Evolutionary conservation across 2,888 invertebrate genomes (phyloP).

Genomic region (Venusia cambrica): DNA sequence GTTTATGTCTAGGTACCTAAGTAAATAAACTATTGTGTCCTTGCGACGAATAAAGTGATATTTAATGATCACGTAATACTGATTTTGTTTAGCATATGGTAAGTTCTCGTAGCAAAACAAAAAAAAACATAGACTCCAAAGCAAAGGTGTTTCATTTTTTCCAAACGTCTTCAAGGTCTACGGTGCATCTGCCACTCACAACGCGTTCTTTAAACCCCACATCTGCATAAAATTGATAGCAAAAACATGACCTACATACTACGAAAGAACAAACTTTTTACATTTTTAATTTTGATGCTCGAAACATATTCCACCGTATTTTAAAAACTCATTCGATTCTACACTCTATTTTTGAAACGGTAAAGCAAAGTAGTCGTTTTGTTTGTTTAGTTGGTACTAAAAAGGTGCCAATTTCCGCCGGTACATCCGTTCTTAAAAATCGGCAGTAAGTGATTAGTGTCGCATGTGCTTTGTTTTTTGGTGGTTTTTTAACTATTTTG

Average conservation of each 20-base stretch:
- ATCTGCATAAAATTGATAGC: constrained; percentile 78
- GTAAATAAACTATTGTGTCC: too few relatives aligned
- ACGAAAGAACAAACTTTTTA: constrained; percentile 33
- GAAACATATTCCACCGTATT: constrained; percentile 12
- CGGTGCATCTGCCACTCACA: constrained; percentile 71
- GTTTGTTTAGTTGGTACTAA: constrained; percentile 38
- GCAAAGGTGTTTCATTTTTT: constrained; percentile 68
- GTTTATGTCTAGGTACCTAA: too few relatives aligned
- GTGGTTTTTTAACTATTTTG: constrained; percentile 58
- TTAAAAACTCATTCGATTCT: constrained; percentile 20
- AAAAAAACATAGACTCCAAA: constrained; percentile 39
- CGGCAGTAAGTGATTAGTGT: constrained; percentile 70
- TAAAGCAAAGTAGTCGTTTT: constrained; percentile 17
- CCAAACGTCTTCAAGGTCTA: constrained; percentile 69
- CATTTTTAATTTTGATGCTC: constrained; percentile 28
- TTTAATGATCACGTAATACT: too few relatives aligned
- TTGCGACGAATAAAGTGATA: too few relatives aligned
- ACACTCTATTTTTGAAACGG: constrained; percentile 25
- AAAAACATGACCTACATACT: constrained; percentile 71
- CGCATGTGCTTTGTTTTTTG: constrained; percentile 66
- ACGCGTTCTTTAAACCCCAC: constrained; percentile 56
- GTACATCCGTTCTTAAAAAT: constrained; percentile 75
- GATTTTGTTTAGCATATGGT: too few relatives aligned
- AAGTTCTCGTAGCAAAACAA: neutral
- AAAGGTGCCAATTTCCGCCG: constrained; percentile 78